Evolutionary conservation across 2,888 invertebrate genomes (phyloP), one percentile per base, ranked within the genome.

Genomic region (Trichogramma evanescens): DNA sequence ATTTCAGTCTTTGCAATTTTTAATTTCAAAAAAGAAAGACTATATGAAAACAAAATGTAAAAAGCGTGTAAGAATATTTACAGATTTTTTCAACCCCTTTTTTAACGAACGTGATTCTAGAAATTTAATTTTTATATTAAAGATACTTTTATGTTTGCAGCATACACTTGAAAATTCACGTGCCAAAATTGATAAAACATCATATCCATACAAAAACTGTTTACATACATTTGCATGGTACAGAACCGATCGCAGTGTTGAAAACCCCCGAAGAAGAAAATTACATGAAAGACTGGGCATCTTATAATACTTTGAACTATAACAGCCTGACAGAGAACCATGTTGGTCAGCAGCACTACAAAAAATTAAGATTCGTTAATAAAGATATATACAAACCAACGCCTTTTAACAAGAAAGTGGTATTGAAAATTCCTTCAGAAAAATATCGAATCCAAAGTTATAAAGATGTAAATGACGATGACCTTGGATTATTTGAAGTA

Each of bases 131-230:
- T 13, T 13, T 13, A 13, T 13, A 13, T 13, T 1, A 13, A 13
- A 13, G 38, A 43, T 5, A 59, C 54, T 43, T 43, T 45, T 53
- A 50, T 8, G 39, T 61, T 71, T 80, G 59, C 80, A 85, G 84
- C 68, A 79, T 82, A 55, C 83, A 84, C 69, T 78, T 85, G 63
- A 83, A 79, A 72, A 74, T 85, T 54, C 80, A 84, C 70, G 80
- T 85, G 6, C 85, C 85, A 13, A 82, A 85, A 71, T 79, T 84
- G 55, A 80, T 84, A 63, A 83, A 84, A 50, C 84, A 84, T 63
- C 81, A 83, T 53, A 79, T 81, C 63, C 85, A 85, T 68, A 85
- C 84, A 6, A 84, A 83, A 70, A 82, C 84, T 56, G 80, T 85
- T 50, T 83, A 82, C 9, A 80, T 84, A 52, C 84, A 84, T 66